A percentile compares a stretch with the other conserved stretches of the same genome.
Conservation (phyloP, 1,140 invertebrate species). For the Plutomurus gul region DNA sequence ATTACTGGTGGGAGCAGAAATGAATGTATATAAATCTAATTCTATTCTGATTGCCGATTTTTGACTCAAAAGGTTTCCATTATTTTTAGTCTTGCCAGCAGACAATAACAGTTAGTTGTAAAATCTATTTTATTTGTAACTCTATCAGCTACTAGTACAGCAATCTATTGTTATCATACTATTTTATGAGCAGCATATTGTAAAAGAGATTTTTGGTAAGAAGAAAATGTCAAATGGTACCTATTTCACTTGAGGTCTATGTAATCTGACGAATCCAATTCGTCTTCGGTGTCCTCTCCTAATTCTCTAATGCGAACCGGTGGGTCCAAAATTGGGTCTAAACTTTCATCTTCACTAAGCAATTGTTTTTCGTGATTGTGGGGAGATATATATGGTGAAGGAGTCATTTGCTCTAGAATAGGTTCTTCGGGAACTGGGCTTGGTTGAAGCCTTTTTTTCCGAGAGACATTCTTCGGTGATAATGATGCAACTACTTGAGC, state of each 20-base stretch:
- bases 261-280: background rate
- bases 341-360: background rate
- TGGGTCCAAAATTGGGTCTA: background rate
- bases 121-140: too few species aligned
- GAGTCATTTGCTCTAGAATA: background rate
- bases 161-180: too few species aligned
- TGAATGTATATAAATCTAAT: background rate
- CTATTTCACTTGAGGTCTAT: conserved; percentile 22
- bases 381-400: background rate
- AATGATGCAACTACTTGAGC: conserved; percentile 66
- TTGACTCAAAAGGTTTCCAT: too few species aligned
- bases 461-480: background rate
- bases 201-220: too few species aligned
- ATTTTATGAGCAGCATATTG: too few species aligned
- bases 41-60: too few species aligned
- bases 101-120: background rate
- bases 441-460: background rate
- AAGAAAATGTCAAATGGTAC: background rate
- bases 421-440: background rate
- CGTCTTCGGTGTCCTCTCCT: conserved; percentile 77
- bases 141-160: background rate
- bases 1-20: too few species aligned
- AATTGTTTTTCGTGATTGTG: background rate
- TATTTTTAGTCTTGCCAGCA: background rate
- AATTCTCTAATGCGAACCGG: conserved; percentile 78